Conservation (phyloP, 1,140 invertebrate species). For the Ylistrum balloti region DNA sequence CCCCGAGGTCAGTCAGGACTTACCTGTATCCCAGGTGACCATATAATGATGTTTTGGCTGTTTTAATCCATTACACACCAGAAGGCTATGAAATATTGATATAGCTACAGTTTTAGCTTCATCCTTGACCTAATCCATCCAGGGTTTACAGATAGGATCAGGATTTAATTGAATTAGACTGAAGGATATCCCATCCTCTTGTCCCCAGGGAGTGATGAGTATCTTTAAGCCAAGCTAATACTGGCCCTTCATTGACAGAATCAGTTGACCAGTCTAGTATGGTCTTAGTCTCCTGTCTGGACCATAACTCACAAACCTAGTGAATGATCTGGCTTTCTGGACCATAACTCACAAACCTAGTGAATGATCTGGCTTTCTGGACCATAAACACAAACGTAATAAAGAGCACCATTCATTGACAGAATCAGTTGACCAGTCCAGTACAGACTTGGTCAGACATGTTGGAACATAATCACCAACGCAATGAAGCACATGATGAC, state of each 20-base stretch:
- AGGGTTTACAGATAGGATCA: neutral
- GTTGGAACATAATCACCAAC: neutral
- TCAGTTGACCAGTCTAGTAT: neutral
- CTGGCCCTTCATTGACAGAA: neutral
- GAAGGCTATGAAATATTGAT: neutral
- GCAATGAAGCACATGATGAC: neutral
- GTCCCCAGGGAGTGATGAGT: neutral
- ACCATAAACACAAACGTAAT: neutral
- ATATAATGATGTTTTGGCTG: neutral
- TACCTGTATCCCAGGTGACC: conserved; percentile 14
- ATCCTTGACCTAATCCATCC: neutral
- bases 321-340: neutral
- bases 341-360: no score
- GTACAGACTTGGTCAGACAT: no score
- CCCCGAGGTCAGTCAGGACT: neutral
- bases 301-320: no score
- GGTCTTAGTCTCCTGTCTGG: neutral
- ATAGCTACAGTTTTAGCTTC: neutral
- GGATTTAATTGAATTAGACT: conserved; percentile 13
- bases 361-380: neutral
- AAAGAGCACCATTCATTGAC: no score
- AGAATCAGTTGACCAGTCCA: no score
- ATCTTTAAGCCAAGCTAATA: neutral
- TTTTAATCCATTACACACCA: neutral
- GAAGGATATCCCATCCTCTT: neutral